These are phyloP conservation scores for Typhlichthys eigenmanni DNA, from an alignment of 2,797 vertebrate genomes.

Conservation along the genomic window DNA sequence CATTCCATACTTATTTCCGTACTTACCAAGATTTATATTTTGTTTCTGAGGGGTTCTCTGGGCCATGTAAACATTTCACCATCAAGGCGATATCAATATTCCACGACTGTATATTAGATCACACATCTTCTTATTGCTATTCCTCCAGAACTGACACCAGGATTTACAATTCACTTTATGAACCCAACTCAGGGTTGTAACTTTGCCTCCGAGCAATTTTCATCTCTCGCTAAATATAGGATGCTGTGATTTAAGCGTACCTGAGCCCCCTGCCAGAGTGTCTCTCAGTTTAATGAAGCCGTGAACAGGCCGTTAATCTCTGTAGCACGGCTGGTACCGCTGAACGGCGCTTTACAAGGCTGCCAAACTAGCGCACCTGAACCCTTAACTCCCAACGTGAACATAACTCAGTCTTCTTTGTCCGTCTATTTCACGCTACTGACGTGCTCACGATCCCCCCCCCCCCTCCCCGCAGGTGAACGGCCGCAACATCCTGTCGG, in stretches of 20 bases:
- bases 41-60: conserved; percentile 17
- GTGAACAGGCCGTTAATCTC: conserved; percentile 76
- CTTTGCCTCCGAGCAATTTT: conserved; percentile 57
- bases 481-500: conserved; percentile 95
- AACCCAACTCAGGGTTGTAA: conserved; percentile 55
- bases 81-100: conserved; percentile 48
- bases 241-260: conserved; percentile 77
- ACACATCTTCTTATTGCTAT: conserved; percentile 36
- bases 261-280: conserved; percentile 77
- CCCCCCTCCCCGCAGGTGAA: conserved; percentile 83
- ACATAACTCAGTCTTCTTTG: conserved; percentile 41
- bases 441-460: neutral
- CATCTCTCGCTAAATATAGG: conserved; percentile 68
- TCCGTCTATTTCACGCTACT: conserved; percentile 6
- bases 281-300: conserved; percentile 81
- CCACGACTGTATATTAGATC: conserved; percentile 26
- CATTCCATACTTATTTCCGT: too few species aligned
- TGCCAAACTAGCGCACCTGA: conserved; percentile 15
- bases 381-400: neutral
- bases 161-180: conserved; percentile 62
- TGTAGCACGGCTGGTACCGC: conserved; percentile 75
- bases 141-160: conserved; percentile 23
- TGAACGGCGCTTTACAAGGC: conserved; percentile 66
- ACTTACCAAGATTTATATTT: neutral
- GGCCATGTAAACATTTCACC: conserved; percentile 22